These are phyloP conservation scores for Myripristis murdjan DNA, from an alignment of 2,797 vertebrate genomes.

Conservation along the genomic window DNA sequence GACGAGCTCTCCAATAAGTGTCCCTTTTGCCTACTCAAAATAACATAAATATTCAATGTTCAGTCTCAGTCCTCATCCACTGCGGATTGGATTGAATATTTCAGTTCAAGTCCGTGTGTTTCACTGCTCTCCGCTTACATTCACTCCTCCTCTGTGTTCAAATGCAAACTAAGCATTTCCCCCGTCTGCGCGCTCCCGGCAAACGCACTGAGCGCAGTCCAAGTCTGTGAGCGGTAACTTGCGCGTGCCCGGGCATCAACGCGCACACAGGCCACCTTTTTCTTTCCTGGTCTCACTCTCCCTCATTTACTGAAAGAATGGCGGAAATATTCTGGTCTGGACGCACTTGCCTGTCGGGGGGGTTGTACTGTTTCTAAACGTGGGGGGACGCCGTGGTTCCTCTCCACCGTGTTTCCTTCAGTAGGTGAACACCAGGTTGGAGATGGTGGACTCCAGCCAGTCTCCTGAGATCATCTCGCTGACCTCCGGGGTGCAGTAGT, in stretches of 20 bases:
- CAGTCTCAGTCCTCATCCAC: slow-evolving; percentile 78
- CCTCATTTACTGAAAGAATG: slow-evolving; percentile 67
- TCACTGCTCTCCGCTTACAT: slow-evolving; percentile 80
- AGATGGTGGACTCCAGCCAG: slow-evolving; percentile 98
- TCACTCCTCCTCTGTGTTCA: slow-evolving; percentile 79
- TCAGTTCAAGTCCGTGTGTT: slow-evolving; percentile 78
- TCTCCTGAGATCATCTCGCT: slow-evolving; percentile 99
- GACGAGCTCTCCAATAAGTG: slow-evolving; percentile 61
- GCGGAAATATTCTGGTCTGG: slow-evolving; percentile 61
- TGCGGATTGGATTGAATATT: slow-evolving; percentile 58
- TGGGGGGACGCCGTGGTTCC: slow-evolving; percentile 41
- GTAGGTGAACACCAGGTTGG: slow-evolving; percentile 97
- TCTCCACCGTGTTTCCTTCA: slow-evolving; percentile 89
- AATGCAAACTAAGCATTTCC: slow-evolving; percentile 83
- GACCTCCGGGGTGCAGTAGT: slow-evolving; percentile 99
- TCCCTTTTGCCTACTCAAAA: slow-evolving; percentile 50
- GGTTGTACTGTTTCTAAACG: slow-evolving; percentile 57
- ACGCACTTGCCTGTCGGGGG: slow-evolving; percentile 73
- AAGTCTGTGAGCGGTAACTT: slow-evolving; percentile 60
- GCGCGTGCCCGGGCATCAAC: slow-evolving; percentile 67
- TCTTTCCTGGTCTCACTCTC: slow-evolving; percentile 63
- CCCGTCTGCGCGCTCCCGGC: slow-evolving; percentile 69
- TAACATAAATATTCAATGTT: slow-evolving; percentile 70
- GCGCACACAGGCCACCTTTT: slow-evolving; percentile 55
- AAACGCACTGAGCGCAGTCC: slow-evolving; percentile 64